A percentile compares a stretch with the other conserved stretches of the same genome.
Evolutionary conservation across 2,797 vertebrate genomes (phyloP).

Genomic region (Benthosema pterotum): DNA sequence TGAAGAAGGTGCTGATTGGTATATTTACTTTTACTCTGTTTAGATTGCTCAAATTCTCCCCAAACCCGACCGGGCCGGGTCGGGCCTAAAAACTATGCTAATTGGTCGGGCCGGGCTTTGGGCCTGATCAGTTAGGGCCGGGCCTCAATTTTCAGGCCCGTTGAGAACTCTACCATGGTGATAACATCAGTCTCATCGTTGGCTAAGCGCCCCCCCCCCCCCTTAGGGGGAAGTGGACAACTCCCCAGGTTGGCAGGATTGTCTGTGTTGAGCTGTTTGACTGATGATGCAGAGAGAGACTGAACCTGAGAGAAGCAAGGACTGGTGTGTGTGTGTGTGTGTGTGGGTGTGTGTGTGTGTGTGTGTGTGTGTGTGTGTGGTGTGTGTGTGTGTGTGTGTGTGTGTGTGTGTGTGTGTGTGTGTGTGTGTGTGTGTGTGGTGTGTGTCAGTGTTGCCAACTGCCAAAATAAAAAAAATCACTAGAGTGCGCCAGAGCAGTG

Average conservation of each 20-base stretch:
- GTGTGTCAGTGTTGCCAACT: slow-evolving; percentile 23
- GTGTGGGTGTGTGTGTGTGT: slow-evolving; percentile 28
- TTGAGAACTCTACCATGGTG: slow-evolving; percentile 52
- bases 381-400: slow-evolving; percentile 37
- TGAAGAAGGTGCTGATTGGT: too few species aligned
- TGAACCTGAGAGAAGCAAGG: slow-evolving; percentile 52
- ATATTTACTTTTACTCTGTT: too few species aligned
- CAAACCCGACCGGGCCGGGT: too few species aligned
- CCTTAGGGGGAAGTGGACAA: slow-evolving; percentile 55
- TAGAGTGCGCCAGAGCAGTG: too few species aligned
- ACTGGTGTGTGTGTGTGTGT: slow-evolving; percentile 45
- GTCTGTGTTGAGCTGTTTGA: slow-evolving; percentile 65
- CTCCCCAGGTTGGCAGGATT: slow-evolving; percentile 71
- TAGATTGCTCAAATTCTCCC: too few species aligned
- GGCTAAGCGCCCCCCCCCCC: slow-evolving; percentile 56
- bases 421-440: slow-evolving; percentile 6
- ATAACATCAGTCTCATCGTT: slow-evolving; percentile 55
- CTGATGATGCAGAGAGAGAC: slow-evolving; percentile 60
- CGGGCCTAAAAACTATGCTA: too few species aligned
- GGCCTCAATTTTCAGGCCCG: too few species aligned
- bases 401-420: slow-evolving; percentile 15
- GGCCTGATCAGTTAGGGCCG: too few species aligned
- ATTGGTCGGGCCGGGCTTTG: too few species aligned
- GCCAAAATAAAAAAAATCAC: too few species aligned
- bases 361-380: slow-evolving; percentile 12